Base-by-base conservation (phyloP, 1,140 invertebrate genomes). In the Saccostrea echinata region DNA sequence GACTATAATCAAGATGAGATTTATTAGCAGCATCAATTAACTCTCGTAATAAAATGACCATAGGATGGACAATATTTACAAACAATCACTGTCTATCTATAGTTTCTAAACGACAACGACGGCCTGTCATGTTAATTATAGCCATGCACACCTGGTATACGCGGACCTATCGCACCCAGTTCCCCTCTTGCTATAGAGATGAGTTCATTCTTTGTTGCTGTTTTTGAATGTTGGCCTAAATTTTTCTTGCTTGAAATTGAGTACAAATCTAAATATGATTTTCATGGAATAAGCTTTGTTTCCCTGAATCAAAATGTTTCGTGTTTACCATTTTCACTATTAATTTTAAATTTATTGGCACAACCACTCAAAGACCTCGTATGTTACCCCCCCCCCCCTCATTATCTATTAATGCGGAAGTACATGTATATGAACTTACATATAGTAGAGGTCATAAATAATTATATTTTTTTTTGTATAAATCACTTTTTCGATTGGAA, bases 11-110 rank as follows among this genome's bases (percentile, higher is more conserved):
- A 16, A 64, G 24, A 35, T 27, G 12, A 16, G 68, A 12, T 30
- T 9, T 30, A 76, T 30, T 76, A 27, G 68, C 68, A 27, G 30
- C 68, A 76, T 33, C 68, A 13, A 76, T 76, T 76, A 76, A 76
- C 12, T 13, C 68, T 1, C 24, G 24, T 33, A 30, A 76, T 76
- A 16, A 76, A 76, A 76, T 11, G 68, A 33, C 68, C 68, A 76
- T 30, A 27, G 24, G 68, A 30, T 76, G 27, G 30, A 3, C 27
- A 76, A 33, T 76, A 33, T 76, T 76, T 76, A 33, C 68, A 30
- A 76, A 76, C 68, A 76, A 6, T 13, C 11, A 30, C 68, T 76
- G 68, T 76, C 68, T 6, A 76, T 33, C 68, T 33, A 16, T 16
- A 27, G 68, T 33, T 30, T 30, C 24, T 33, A 76, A 30, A 76